Percentiles rank a stretch among this genome's conserved stretches.
These are phyloP conservation scores for Chalcosyrphus nemorum DNA, from an alignment of 2,888 invertebrate genomes.

Conservation along the genomic window DNA sequence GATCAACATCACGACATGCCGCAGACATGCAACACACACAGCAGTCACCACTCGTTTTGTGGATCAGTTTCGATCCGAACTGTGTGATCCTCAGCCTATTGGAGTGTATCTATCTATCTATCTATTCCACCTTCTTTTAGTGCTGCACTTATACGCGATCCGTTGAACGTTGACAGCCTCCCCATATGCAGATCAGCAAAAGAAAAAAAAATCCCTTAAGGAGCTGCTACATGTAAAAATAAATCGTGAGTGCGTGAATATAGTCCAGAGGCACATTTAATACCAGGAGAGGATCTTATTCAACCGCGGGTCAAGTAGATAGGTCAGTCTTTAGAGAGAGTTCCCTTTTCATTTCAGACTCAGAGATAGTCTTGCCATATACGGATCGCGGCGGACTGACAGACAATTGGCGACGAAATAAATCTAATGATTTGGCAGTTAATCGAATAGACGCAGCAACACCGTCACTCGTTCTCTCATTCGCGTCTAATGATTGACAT, in stretches of 20 bases:
- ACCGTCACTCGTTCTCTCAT: constrained; percentile 6
- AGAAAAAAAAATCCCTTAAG: constrained; percentile 44
- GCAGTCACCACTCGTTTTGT: constrained; percentile 12
- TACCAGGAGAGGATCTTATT: constrained; percentile 44
- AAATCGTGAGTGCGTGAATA: constrained; percentile 72
- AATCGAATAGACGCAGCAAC: constrained; percentile 54
- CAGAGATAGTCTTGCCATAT: constrained; percentile 36
- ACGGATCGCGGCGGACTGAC: constrained; percentile 57
- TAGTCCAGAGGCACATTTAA: constrained; percentile 43
- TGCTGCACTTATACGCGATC: constrained; percentile 31
- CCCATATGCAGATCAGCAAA: constrained; percentile 67
- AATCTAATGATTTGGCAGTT: constrained; percentile 66
- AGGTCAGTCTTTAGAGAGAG: constrained; percentile 40
- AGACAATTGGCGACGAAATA: constrained; percentile 64
- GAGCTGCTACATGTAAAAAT: constrained; percentile 56
- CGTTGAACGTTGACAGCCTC: constrained; percentile 39
- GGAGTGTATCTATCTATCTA: constrained; percentile 13
- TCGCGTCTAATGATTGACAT: constrained; percentile 47
- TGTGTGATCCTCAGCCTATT: constrained; percentile 45
- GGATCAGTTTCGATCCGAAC: constrained; percentile 57
- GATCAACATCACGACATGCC: constrained; percentile 73
- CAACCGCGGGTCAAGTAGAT: constrained; percentile 63
- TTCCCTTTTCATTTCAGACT: constrained; percentile 23
- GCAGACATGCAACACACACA: background rate
- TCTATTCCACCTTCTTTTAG: constrained; percentile 24